Evolutionary conservation across 1,140 invertebrate genomes (phyloP).

Genomic region (Vanessa atalanta): DNA sequence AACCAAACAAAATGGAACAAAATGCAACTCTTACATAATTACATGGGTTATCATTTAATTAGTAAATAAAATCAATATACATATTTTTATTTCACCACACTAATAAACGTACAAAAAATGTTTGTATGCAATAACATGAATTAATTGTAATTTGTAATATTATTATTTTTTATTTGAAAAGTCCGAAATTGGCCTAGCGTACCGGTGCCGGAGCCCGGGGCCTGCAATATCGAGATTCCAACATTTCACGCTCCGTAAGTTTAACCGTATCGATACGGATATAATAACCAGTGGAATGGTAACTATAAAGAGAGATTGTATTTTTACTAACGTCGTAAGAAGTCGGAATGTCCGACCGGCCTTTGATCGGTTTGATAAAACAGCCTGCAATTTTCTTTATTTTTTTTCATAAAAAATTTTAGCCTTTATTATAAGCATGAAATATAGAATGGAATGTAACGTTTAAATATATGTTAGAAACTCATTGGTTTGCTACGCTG

Average conservation of each 20-base stretch:
- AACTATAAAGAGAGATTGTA: conserved; percentile 81
- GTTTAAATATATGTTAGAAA: conserved; percentile 34
- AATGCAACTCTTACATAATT: too few relatives aligned
- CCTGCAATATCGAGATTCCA: conserved; percentile 65
- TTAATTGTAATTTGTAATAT: conserved; percentile 30
- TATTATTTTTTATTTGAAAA: conserved; percentile 47
- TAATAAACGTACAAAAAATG: too few relatives aligned
- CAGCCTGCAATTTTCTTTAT: conserved; percentile 68
- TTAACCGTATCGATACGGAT: conserved; percentile 74
- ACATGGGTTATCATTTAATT: too few relatives aligned
- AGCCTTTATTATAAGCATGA: conserved; percentile 54
- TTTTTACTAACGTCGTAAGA: conserved; percentile 80
- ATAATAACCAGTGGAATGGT: conserved; percentile 80
- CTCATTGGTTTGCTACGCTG: conserved; percentile 11
- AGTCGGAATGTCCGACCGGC: conserved; percentile 75
- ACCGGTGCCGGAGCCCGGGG: conserved; percentile 43
- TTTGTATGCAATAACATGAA: not conserved
- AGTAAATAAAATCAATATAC: too few relatives aligned
- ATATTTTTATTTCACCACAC: too few relatives aligned
- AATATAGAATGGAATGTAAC: conserved; percentile 56
- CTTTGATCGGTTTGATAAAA: conserved; percentile 80
- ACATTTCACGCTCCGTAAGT: conserved; percentile 77
- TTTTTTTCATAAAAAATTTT: conserved; percentile 63
- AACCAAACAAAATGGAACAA: too few relatives aligned
- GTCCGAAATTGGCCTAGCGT: conserved; percentile 48